A percentile compares a stretch with the other conserved stretches of the same genome.
Conservation (phyloP, 1,140 invertebrate genomes). For the Tyrophagus putrescentiae region DNA sequence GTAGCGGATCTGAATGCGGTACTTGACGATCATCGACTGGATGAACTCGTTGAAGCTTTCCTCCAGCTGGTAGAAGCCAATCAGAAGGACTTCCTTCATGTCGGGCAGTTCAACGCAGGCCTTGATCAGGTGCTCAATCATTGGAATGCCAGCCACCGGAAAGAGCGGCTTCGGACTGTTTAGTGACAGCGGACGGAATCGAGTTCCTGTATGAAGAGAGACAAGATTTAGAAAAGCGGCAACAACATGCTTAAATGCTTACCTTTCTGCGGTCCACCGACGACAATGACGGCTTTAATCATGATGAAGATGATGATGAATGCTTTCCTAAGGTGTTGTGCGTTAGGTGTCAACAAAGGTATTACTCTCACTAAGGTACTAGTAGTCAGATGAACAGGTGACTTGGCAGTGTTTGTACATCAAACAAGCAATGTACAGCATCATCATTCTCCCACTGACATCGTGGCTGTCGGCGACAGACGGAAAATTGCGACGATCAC, state of each 20-base stretch:
- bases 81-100: slow-evolving; percentile 77
- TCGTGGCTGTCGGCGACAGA: no score
- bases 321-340: no score
- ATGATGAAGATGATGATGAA: no score
- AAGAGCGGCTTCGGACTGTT: slow-evolving; percentile 94
- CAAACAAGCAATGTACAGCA: no score
- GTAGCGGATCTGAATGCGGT: slow-evolving; percentile 60
- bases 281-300: slow-evolving; percentile 46
- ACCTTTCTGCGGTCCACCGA: slow-evolving; percentile 51
- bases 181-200: slow-evolving; percentile 87
- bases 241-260: slow-evolving; percentile 16
- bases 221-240: neutral
- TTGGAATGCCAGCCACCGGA: slow-evolving; percentile 79
- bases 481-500: no score
- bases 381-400: no score
- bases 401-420: no score
- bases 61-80: slow-evolving; percentile 71
- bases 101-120: slow-evolving; percentile 56
- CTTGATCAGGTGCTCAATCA: slow-evolving; percentile 95
- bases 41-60: slow-evolving; percentile 67
- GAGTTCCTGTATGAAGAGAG: slow-evolving; percentile 53
- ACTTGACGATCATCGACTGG: slow-evolving; percentile 60
- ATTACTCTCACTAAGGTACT: no score
- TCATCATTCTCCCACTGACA: no score
- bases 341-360: no score